Evolutionary conservation across 2,797 vertebrate species (phyloP), one percentile per base, ranked within the genome.

Genomic region (Galago senegalensis): DNA sequence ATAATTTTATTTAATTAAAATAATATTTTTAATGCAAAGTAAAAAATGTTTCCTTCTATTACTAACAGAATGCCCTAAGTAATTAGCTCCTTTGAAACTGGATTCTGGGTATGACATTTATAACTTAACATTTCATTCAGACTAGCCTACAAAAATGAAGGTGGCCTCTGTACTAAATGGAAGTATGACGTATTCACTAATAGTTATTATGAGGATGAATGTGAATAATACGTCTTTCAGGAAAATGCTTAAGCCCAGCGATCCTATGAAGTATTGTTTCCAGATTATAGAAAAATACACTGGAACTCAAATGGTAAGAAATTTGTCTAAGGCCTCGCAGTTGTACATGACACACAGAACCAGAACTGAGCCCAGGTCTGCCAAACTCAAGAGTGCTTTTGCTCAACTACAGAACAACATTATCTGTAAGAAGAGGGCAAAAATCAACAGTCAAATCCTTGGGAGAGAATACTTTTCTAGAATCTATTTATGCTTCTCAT

Each of bases 1-100:
- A n/a, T 31, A 67, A n/a, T 67, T 31, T 31, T 31, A 65, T 65
- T 65, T 77, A 80, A 49, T 77, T 77, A 65, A 88, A 90, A 87
- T 91, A 65, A 87, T 53, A 61, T 75, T 75, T 97, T 92, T 43
- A 23, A n/a, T 43, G 69, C 91, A 17, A 93, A 31, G 69, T 43
- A 53, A 84, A 91, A 86, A 29, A 60, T 3, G n/a, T 18, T 83
- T 82, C 5, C 70, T 76, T 95, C 27, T 69, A 14, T 21, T 69
- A 65, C 43, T 49, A 89, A 80, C 6, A 80, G n/a, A 6, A 3
- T 40, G 0, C 87, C n/a, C 58, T 60, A 87, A 94, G 84, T 86
- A 72, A 83, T 46, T 65, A 72, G n/a, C 20, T 46, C 21, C 43
- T 87, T 93, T 82, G 85, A 94, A 90, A 87, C 12, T 56, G 20